Evolutionary conservation across 2,113 vertebrate genomes (phyloP), one percentile per base, ranked within the genome.

Genomic region (Symphodus melops): DNA sequence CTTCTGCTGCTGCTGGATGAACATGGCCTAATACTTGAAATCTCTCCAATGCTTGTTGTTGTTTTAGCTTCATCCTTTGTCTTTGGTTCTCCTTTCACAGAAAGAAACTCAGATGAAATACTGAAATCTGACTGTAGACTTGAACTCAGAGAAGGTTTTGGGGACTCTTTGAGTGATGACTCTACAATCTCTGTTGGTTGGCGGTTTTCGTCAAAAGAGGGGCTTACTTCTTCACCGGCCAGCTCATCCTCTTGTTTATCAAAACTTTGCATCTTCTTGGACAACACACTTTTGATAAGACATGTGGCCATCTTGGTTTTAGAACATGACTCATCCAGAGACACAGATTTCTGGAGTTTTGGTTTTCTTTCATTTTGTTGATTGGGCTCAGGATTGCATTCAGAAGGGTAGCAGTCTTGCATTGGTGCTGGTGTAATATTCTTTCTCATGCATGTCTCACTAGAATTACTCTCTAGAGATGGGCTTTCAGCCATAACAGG

Each of bases 231-330:
- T 68, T 84, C 71, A 21, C 25, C 81, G 46, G 59, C 52, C 79
- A 86, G 89, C 57, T 94, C 89, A 75, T 93, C 83, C 78, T 89
- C 17, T 82, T 90, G 78, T 79, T 86, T 88, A 20, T 90, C 86
- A 69, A 61, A 86, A 11, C 88, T 88, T 63, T 95, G 95, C 93
- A 98, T 95, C 89, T 97, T 98, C 90, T 96, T 97, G 68, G 95
- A 95, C 20, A 98, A 89, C 13, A 96, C 95, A 8, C 94, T 97
- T 79, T 96, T 97, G 75, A 99, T 96, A 20, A 97, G 88, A 79
- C 90, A 94, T 2, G 97, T 95, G 23, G 97, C 97, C 11, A 94
- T 94, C 86, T 95, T 94, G 53, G 95, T 94, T 84, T 95, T 96
- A 20, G 89, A 68, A 17, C 86, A 73, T 0, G 93, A 91, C 48